A percentile compares a stretch with the other conserved stretches of the same genome.
phyloP scores from a whole-genome alignment of 2,888 invertebrate species.

The Noctua janthina region DNA sequence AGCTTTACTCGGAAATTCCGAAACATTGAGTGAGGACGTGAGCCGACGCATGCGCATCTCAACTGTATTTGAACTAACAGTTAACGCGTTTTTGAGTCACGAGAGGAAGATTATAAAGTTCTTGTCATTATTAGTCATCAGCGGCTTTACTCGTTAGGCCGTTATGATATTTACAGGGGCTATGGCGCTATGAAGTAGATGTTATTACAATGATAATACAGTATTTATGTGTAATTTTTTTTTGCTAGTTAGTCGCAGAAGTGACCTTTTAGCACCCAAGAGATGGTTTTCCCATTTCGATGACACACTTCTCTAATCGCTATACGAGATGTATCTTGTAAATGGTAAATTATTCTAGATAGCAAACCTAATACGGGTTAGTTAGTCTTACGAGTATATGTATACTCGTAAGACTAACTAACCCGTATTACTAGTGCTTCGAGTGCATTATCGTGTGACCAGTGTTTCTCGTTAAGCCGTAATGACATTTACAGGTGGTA shows the following conservation, averaged over 20 bases:
- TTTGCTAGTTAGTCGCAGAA: neutral
- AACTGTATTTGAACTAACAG: constrained; percentile 16
- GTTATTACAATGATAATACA: neutral
- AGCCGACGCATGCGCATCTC: neutral
- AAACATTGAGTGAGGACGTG: constrained; percentile 21
- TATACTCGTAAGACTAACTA: no score
- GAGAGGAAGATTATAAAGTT: constrained; percentile 25
- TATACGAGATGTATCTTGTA: neutral
- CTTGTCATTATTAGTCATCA: constrained; percentile 29
- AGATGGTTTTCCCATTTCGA: neutral
- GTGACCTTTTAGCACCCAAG: no score
- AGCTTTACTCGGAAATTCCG: neutral
- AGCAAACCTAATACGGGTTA: no score
- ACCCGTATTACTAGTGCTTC: no score
- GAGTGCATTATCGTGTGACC: no score
- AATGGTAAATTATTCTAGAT: neutral
- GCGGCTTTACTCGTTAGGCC: neutral
- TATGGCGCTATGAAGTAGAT: neutral
- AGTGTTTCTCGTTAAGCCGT: no score
- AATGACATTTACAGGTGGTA: no score
- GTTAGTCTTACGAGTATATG: no score
- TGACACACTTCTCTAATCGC: neutral
- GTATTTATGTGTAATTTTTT: neutral
- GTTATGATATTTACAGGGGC: neutral
- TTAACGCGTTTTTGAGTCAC: constrained; percentile 25